Percentiles rank a stretch among this genome's conserved stretches.
Conservation (phyloP, 2,888 invertebrate species). For the Tetragonisca angustula region DNA sequence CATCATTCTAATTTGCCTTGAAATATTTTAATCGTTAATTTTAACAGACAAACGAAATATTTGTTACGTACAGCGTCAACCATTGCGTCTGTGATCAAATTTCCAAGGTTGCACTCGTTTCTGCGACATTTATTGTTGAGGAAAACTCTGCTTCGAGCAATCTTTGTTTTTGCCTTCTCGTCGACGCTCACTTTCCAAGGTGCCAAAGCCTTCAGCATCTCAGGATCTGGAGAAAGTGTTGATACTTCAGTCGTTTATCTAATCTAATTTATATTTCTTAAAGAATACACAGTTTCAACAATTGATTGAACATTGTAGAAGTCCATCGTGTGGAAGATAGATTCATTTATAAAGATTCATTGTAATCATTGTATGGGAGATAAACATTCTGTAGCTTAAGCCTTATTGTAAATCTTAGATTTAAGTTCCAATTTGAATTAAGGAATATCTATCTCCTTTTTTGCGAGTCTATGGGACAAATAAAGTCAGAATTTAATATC, state of each 20-base stretch:
- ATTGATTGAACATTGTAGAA: too few relatives aligned
- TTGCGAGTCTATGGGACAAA: too few relatives aligned
- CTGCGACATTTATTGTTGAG: conserved; percentile 86
- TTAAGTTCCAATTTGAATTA: too few relatives aligned
- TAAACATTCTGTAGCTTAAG: too few relatives aligned
- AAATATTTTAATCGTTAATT: neutral
- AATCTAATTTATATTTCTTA: neutral
- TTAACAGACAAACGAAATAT: neutral
- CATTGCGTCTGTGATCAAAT: conserved; percentile 90
- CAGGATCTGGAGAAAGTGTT: conserved; percentile 84
- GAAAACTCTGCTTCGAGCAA: conserved; percentile 87
- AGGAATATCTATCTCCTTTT: too few relatives aligned
- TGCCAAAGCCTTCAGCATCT: conserved; percentile 86
- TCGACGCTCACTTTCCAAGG: conserved; percentile 87
- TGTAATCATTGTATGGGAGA: too few relatives aligned
- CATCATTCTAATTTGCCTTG: neutral
- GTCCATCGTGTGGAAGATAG: too few relatives aligned
- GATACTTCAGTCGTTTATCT: neutral
- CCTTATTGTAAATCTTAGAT: too few relatives aligned
- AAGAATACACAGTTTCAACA: neutral
- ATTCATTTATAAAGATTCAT: too few relatives aligned
- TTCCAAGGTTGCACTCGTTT: conserved; percentile 90
- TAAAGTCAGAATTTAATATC: too few relatives aligned
- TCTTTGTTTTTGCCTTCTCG: conserved; percentile 84
- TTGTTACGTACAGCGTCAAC: conserved; percentile 86